Evolutionary conservation across 2,888 invertebrate genomes (phyloP).

Genomic region (Drosophila barbarae): DNA sequence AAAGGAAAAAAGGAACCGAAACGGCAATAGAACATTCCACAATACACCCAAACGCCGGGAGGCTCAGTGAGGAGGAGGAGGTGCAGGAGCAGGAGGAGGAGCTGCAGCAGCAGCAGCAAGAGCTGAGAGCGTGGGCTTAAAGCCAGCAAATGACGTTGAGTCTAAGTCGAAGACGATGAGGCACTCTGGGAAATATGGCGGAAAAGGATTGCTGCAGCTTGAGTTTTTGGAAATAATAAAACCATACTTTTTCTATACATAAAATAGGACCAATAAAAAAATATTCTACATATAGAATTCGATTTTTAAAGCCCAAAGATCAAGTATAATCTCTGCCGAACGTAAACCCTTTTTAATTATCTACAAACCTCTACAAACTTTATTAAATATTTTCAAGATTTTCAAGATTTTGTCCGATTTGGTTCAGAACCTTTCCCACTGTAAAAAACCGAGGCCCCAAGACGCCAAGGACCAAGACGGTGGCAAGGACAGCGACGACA

Average conservation of each 20-base stretch:
- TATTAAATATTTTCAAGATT: not conserved
- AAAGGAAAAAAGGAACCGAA: conserved; percentile 32
- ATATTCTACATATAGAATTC: not conserved
- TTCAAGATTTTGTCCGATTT: no score
- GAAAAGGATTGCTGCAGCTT: not conserved
- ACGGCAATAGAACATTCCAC: conserved; percentile 73
- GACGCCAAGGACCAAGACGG: conserved; percentile 21
- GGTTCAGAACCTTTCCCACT: conserved; percentile 14
- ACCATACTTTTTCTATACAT: not conserved
- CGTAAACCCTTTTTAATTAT: not conserved
- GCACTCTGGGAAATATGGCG: conserved; percentile 38
- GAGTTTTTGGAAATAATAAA: not conserved
- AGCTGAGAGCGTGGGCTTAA: conserved; percentile 14
- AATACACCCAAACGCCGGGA: conserved; percentile 55
- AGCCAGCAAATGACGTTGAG: conserved; percentile 29
- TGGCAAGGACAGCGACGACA: conserved; percentile 56
- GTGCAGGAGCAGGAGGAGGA: not conserved
- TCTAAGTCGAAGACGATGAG: conserved; percentile 32
- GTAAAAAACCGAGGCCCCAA: not conserved
- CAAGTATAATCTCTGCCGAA: not conserved
- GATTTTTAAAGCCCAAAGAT: not conserved
- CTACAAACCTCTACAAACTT: not conserved
- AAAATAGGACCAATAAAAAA: not conserved
- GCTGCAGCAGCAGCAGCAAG: not conserved
- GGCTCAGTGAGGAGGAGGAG: conserved; percentile 1